Conservation (phyloP, 35 echinoderm and acorn worm genomes). For the Apostichopus japonicus region DNA sequence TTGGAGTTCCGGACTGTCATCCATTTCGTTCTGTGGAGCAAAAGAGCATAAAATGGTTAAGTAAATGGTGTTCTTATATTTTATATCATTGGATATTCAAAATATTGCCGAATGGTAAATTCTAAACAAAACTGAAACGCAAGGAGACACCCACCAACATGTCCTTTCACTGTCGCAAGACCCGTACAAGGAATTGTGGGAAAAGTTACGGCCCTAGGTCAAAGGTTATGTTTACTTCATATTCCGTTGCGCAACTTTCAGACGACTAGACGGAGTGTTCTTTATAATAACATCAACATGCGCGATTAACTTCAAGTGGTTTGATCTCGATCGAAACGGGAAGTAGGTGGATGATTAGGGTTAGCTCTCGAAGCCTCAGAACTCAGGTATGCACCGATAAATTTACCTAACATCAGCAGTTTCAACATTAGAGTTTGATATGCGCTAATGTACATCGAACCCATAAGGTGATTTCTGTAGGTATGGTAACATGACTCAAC, state of each 20-base stretch:
- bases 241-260: not conserved
- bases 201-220: slow-evolving; percentile 52
- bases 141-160: slow-evolving; percentile 56
- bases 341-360: too few relatives aligned
- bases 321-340: too few relatives aligned
- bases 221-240: slow-evolving; percentile 31
- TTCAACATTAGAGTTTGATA: too few relatives aligned
- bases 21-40: slow-evolving; percentile 86
- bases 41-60: slow-evolving; percentile 1
- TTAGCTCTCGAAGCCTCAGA: too few relatives aligned
- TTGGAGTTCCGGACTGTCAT: slow-evolving; percentile 87
- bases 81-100: not conserved
- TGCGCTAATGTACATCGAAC: too few relatives aligned
- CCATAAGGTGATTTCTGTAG: too few relatives aligned
- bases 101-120: not conserved
- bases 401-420: too few relatives aligned
- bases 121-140: not conserved
- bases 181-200: slow-evolving; percentile 37
- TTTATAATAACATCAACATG: not conserved
- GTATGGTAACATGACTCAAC: too few relatives aligned
- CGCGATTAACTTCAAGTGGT: too few relatives aligned
- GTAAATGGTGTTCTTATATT: not conserved
- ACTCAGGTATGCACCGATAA: too few relatives aligned
- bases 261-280: not conserved
- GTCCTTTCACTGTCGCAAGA: slow-evolving; percentile 7